phyloP scores from a whole-genome alignment of 2,113 vertebrate species.

The Cathartes aura region DNA sequence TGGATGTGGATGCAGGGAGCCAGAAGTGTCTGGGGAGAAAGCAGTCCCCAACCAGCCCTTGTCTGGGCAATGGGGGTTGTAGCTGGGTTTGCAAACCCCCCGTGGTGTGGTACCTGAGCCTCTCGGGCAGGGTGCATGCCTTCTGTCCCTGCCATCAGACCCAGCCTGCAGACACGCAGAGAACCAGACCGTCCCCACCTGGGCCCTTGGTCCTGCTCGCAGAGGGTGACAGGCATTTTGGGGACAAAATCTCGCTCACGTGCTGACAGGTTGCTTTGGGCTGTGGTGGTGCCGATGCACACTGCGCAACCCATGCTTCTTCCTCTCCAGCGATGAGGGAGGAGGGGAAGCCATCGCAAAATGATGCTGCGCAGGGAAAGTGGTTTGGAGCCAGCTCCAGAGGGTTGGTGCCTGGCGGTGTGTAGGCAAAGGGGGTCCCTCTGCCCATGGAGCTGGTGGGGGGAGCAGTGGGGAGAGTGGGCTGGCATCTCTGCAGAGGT shows the following conservation, averaged over 20 bases:
- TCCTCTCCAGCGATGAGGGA: accelerated
- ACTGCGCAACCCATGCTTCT: accelerated
- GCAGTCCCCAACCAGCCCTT: not conserved
- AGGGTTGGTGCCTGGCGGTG: accelerated
- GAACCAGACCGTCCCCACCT: accelerated
- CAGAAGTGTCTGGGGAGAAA: not conserved
- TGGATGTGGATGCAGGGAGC: not conserved
- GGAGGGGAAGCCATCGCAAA: not conserved
- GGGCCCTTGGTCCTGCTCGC: not conserved
- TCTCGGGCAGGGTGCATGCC: accelerated
- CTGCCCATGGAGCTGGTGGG: not conserved
- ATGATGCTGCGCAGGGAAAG: accelerated
- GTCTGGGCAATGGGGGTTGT: not conserved
- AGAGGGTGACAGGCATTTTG: not conserved
- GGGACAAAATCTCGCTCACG: not conserved
- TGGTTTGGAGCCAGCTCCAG: not conserved
- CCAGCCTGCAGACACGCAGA: not conserved
- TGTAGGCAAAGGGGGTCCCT: not conserved
- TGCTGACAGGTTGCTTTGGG: not conserved
- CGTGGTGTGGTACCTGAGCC: accelerated
- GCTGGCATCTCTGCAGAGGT: not conserved
- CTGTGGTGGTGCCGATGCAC: not conserved
- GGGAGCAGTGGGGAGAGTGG: too few relatives aligned
- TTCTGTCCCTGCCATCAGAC: not conserved
- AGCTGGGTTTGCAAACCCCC: not conserved